phyloP scores from a whole-genome alignment of 2,113 vertebrate species.

The Takifugu bimaculatus region DNA sequence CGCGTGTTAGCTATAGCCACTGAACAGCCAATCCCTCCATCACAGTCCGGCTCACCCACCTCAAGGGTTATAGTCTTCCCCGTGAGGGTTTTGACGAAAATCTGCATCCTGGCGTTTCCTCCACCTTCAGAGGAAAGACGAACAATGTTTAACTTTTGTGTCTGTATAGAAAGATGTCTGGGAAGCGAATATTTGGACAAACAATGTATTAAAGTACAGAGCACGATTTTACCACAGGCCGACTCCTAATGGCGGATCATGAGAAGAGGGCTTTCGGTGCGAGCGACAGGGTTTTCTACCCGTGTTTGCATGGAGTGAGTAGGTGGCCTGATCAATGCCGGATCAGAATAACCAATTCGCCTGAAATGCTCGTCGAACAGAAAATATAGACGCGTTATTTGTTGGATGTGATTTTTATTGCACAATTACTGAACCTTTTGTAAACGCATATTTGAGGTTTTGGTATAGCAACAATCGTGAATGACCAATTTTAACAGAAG shows the following conservation, averaged over 20 bases:
- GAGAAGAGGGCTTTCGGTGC: slow-evolving; percentile 67
- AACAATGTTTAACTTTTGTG: accelerated
- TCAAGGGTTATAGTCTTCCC: slow-evolving; percentile 99
- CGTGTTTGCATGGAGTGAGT: slow-evolving; percentile 42
- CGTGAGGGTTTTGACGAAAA: slow-evolving; percentile 98
- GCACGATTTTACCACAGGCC: slow-evolving; percentile 63
- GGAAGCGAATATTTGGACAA: neutral
- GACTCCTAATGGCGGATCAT: slow-evolving; percentile 81
- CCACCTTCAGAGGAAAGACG: slow-evolving; percentile 65
- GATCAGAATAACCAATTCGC: slow-evolving; percentile 15
- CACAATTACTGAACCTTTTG: neutral
- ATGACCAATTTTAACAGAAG: no score
- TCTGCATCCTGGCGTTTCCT: slow-evolving; percentile 85
- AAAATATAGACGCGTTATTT: neutral
- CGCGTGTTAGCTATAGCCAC: neutral
- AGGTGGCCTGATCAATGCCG: slow-evolving; percentile 23
- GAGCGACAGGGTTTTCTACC: slow-evolving; percentile 76
- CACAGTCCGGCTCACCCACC: slow-evolving; percentile 72
- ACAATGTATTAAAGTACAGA: accelerated
- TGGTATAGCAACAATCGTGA: no score
- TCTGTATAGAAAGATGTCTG: accelerated
- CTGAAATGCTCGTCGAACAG: neutral
- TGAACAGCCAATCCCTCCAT: slow-evolving; percentile 1
- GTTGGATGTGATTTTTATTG: no score
- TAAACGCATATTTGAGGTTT: no score